These are phyloP conservation scores for Syngnathus floridae DNA, from an alignment of 2,113 vertebrate species.

Conservation along the genomic window DNA sequence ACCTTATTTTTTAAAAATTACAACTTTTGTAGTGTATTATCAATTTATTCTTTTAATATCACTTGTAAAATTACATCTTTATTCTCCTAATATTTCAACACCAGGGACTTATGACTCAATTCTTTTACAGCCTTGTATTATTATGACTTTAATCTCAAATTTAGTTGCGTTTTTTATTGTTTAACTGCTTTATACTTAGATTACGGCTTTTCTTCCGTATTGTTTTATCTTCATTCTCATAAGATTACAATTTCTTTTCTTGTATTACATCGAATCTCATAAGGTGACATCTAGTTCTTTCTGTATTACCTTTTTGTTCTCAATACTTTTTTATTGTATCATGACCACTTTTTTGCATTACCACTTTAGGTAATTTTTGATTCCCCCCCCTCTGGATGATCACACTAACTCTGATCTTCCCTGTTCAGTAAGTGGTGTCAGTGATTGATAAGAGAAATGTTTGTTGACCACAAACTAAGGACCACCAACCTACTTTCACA, in stretches of 20 bases:
- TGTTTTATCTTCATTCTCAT: background rate
- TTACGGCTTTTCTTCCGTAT: background rate
- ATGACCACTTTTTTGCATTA: no score
- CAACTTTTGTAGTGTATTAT: no score
- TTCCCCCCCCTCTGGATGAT: background rate
- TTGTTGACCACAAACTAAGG: conserved; percentile 20
- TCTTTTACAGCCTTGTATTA: background rate
- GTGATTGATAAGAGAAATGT: conserved; percentile 7
- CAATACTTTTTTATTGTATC: no score
- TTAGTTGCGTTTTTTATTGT: no score
- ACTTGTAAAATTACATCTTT: no score
- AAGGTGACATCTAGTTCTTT: no score
- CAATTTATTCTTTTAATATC: no score
- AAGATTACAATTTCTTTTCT: background rate
- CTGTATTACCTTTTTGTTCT: background rate
- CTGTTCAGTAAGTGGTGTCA: background rate
- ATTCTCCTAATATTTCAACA: background rate
- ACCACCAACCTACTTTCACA: conserved; percentile 43
- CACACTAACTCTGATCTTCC: background rate
- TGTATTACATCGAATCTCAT: background rate
- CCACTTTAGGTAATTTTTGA: background rate
- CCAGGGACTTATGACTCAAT: no score
- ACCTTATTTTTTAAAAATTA: no score
- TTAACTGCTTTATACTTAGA: no score
- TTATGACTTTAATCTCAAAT: background rate